These are phyloP conservation scores for Nomada goodeniana DNA, from an alignment of 2,888 invertebrate species.

Conservation along the genomic window DNA sequence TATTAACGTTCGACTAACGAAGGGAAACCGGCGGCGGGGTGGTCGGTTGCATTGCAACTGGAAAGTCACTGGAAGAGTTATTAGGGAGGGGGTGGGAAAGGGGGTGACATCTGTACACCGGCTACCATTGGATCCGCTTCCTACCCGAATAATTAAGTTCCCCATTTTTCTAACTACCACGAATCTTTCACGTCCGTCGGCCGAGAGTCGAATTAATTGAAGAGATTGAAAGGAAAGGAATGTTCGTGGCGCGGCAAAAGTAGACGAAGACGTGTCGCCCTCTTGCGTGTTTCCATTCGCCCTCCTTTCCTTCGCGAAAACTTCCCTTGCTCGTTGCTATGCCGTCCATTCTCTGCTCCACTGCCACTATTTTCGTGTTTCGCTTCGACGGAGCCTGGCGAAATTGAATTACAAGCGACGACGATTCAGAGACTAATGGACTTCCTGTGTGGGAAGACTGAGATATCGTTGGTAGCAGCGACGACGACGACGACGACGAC, in stretches of 20 bases:
- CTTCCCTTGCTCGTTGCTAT: slow-evolving; percentile 27
- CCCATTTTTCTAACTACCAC: slow-evolving; percentile 59
- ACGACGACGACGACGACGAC: not conserved
- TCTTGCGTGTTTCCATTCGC: slow-evolving; percentile 16
- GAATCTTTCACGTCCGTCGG: slow-evolving; percentile 56
- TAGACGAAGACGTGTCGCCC: slow-evolving; percentile 19
- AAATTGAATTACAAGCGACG: slow-evolving; percentile 70
- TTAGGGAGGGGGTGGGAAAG: not conserved
- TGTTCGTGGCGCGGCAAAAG: not conserved
- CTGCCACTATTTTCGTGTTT: slow-evolving; percentile 29
- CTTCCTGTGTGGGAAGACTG: slow-evolving; percentile 43
- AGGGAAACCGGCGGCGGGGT: slow-evolving; percentile 48
- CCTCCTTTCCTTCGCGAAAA: slow-evolving; percentile 23
- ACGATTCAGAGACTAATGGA: slow-evolving; percentile 72
- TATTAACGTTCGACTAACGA: slow-evolving; percentile 70
- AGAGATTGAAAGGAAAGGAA: slow-evolving; percentile 47
- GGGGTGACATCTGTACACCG: slow-evolving; percentile 23
- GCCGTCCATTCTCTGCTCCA: slow-evolving; percentile 5
- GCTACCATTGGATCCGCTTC: slow-evolving; percentile 19
- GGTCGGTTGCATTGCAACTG: slow-evolving; percentile 41
- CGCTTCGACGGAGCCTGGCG: slow-evolving; percentile 45
- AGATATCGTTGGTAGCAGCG: slow-evolving; percentile 16
- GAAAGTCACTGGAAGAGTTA: slow-evolving; percentile 44
- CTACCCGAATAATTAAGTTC: slow-evolving; percentile 64
- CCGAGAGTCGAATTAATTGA: slow-evolving; percentile 67